phyloP scores from a whole-genome alignment of 2,113 vertebrate genomes.

The Pitta sordida region DNA sequence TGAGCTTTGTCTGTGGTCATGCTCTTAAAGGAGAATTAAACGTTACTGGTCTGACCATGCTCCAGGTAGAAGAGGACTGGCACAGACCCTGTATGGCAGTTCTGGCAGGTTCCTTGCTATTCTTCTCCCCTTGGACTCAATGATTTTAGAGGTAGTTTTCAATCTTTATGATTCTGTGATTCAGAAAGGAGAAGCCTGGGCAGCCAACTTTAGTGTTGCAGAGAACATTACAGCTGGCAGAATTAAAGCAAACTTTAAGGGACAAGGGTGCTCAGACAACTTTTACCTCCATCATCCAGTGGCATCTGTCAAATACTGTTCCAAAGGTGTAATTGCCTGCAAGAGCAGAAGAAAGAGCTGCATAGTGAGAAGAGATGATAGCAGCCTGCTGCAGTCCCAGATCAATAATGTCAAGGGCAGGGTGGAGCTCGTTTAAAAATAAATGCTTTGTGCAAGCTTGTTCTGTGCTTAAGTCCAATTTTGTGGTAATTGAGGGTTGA shows the following conservation, averaged over 20 bases:
- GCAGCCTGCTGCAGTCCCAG: slow-evolving; percentile 20
- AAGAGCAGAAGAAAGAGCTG: background rate
- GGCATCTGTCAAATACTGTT: background rate
- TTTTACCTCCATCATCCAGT: background rate
- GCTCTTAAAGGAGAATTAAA: background rate
- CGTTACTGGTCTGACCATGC: background rate
- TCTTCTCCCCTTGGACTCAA: background rate
- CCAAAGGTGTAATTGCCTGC: background rate
- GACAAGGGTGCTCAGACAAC: background rate
- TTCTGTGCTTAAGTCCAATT: slow-evolving; percentile 4
- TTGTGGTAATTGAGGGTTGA: slow-evolving; percentile 20
- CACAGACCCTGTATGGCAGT: background rate
- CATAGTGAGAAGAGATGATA: background rate
- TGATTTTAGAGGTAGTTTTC: no score
- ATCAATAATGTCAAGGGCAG: slow-evolving; percentile 45
- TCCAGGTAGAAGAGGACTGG: background rate
- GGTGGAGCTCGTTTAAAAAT: slow-evolving; percentile 23
- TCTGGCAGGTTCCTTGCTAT: background rate
- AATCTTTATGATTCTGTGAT: no score
- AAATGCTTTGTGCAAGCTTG: slow-evolving; percentile 7
- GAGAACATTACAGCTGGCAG: background rate
- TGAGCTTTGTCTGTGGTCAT: background rate
- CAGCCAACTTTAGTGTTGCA: background rate
- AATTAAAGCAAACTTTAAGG: slow-evolving; percentile 3
- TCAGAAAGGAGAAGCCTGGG: background rate